These are phyloP conservation scores for Hypotaenidia philippensis DNA, from an alignment of 2,797 vertebrate species.

Conservation along the genomic window DNA sequence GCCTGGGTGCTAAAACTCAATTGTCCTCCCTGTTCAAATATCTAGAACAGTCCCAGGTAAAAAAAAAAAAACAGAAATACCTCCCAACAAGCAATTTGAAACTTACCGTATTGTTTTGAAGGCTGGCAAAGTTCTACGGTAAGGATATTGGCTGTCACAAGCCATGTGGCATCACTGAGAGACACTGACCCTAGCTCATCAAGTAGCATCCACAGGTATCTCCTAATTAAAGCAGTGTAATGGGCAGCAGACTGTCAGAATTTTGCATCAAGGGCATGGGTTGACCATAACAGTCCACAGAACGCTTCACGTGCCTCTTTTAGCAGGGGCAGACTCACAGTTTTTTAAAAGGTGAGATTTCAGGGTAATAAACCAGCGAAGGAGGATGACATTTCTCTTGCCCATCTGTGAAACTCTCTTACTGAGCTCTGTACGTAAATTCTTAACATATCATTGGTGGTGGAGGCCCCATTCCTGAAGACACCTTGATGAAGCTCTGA, in stretches of 20 bases:
- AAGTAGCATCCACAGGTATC: not conserved
- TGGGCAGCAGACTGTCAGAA: not conserved
- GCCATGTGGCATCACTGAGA: not conserved
- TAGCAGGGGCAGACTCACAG: not conserved
- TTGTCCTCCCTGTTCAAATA: not conserved
- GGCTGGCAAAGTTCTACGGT: not conserved
- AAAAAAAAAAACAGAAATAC: not conserved
- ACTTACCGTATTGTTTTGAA: not conserved
- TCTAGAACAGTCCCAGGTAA: not conserved
- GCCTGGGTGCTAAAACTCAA: not conserved
- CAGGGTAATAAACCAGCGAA: not conserved
- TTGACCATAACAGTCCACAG: not conserved
- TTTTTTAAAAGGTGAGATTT: not conserved
- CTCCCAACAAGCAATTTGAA: not conserved
- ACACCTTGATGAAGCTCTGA: too few species aligned
- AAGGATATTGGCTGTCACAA: not conserved
- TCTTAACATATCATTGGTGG: not conserved
- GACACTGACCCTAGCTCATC: not conserved
- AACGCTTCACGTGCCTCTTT: not conserved
- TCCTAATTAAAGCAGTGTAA: not conserved
- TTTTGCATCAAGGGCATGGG: not conserved
- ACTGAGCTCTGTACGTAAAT: not conserved
- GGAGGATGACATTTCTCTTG: not conserved
- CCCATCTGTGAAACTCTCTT: not conserved
- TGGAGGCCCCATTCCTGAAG: too few species aligned